Base-by-base conservation (phyloP, 2,888 invertebrate species). In the Synergus umbraculus region DNA sequence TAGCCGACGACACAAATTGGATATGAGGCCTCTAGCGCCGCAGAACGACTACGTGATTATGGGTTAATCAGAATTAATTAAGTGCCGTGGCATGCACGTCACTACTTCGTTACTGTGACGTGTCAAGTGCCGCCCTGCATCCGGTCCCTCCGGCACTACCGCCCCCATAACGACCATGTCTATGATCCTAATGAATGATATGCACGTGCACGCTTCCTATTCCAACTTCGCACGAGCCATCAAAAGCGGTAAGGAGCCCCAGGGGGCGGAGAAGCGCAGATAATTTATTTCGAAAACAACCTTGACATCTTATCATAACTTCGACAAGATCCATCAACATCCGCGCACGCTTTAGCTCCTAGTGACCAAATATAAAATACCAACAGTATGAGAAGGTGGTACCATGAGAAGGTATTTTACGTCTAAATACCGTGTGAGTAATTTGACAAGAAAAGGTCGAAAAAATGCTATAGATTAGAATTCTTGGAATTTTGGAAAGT, bases 11-110 rank as follows among this genome's bases (percentile, higher is more conserved):
- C 89, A 88, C 88, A 91, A 91, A 91, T 91, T 91, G 90, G 87
- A 90, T 87, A 88, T 86, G 87, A 89, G 87, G 85, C 85, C 87
- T 86, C 81, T 82, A 88, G 87, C 86, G 83, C 85, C 87, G 86
- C 86, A 86, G 86, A 90, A 90, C 89, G 89, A 90, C 90, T 91
- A 91, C 90, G 91, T 91, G 91, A 92, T 92, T 92, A 91, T 88
- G 90, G 89, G 91, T 91, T 92, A 92, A 92, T 92, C 91, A 92
- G 91, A 91, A 92, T 92, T 92, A 91, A 92, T 92, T 90, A 91
- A 92, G 90, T 92, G 87, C 89, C 89, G 86, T 87, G 87, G 90
- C 91, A 92, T 90, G 91, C 89, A 89, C 89, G 90, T 91, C 91
- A 89, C 90, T 91, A 91, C 90, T 92, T 92, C 90, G 91, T 91